A percentile compares a stretch with the other conserved stretches of the same genome.
Conservation (phyloP, 2,888 invertebrate genomes). For the Drymonia ruficornis region DNA sequence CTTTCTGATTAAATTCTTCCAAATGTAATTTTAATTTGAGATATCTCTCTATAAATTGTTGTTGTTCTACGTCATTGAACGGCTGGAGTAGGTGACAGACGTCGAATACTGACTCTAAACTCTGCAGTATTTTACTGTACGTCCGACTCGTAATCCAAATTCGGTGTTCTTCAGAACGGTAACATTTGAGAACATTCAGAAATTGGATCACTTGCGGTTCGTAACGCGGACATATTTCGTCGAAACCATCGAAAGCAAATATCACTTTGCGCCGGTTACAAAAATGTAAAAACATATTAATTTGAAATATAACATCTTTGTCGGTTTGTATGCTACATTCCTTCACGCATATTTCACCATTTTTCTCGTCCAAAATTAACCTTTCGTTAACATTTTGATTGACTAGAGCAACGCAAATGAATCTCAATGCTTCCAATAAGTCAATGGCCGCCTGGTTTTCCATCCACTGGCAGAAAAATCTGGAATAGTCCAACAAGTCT, state of each 20-base stretch:
- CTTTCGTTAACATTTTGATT: not conserved
- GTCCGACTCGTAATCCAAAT: constrained; percentile 10
- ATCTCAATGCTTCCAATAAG: constrained; percentile 10
- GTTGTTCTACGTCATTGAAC: constrained; percentile 6
- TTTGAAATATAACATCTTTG: not conserved
- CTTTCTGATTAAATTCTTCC: constrained; percentile 6
- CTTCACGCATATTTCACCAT: not conserved
- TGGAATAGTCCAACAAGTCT: constrained; percentile 12
- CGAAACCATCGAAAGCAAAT: constrained; percentile 14
- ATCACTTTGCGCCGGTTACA: constrained; percentile 9
- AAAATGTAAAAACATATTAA: not conserved
- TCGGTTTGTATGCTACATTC: not conserved
- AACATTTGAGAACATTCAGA: not conserved
- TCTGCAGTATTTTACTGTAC: constrained; percentile 10
- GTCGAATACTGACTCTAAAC: constrained; percentile 10
- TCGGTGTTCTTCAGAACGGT: not conserved
- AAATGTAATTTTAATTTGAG: constrained; percentile 9
- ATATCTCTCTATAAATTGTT: constrained; percentile 10
- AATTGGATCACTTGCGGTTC: constrained; percentile 6
- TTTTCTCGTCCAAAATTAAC: not conserved
- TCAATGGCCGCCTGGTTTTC: constrained; percentile 4
- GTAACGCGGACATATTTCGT: constrained; percentile 17
- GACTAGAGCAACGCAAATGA: constrained; percentile 7
- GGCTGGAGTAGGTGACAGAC: constrained; percentile 8
- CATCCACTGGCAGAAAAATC: constrained; percentile 10